Base-by-base conservation (phyloP, 2,113 vertebrate genomes). In the Sarotherodon lohbergeri region DNA sequence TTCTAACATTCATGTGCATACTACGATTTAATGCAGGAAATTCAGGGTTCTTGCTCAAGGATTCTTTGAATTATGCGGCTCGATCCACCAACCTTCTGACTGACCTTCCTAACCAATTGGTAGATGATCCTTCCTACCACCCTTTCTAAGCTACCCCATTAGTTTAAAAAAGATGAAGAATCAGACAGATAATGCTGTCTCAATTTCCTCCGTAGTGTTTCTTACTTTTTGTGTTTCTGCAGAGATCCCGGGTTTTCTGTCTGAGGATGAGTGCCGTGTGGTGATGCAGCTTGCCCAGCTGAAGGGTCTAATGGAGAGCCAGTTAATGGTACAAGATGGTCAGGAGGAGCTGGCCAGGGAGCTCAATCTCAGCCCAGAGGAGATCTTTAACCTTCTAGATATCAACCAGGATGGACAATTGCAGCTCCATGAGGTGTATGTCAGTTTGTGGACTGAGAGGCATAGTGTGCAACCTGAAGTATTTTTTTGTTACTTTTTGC, bases 371-470 rank as follows among this genome's bases (percentile, higher is more conserved):
- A 98, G 97, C 93, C 97, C 97, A 73, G 96, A 97, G 88, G 98
- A 99, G 93, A 98, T 99, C 93, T 99, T 99, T 94, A 98, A 95
- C 95, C 97, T 99, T 43, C 96, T 99, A 54, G 98, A 99, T 89
- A 98, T 98, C 94, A 99, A 99, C 95, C 98, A 96, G 41, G 98
- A 99, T 24, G 98, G 98, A 82, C 98, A 96, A 90, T 92, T 99
- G 93, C 98, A 99, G 94, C 97, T 98, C 41, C 98, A 97, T 61
- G 98, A 99, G 98, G 98, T 99, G 91, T 91, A 84, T 94, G 89
- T 92, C 92, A 66, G 63, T 87, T 61, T 88, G 73, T 76, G 71
- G 76, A 86, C 16, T 56, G 52, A 46, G 34, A 43, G 13, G 22
- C 29, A 22, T 19, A 17, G 17, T 9, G 6, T 7, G 4, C 17